Conservation (phyloP, 92 coral and sea anemone genomes). For the Micromussa lordhowensis region DNA sequence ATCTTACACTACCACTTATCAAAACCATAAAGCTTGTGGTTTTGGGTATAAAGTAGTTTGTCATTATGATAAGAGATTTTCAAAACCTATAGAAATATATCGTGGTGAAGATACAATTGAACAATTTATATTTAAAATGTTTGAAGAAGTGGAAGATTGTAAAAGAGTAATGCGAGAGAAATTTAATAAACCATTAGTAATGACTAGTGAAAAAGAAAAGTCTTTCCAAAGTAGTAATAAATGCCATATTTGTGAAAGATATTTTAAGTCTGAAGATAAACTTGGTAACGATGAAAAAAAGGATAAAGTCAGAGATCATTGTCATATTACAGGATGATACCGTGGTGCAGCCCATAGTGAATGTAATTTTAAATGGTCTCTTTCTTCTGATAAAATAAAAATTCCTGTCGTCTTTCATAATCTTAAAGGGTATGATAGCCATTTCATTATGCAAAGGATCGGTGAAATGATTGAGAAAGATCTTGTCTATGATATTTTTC, state of each 20-base stretch:
- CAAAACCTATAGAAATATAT: neutral
- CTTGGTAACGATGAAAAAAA: too few relatives aligned
- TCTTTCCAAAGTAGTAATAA: neutral
- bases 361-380: neutral
- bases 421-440: too few relatives aligned
- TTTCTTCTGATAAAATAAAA: neutral
- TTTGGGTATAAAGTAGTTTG: neutral
- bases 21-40: neutral
- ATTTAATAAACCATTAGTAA: neutral
- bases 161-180: neutral
- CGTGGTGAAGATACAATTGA: constrained; percentile 27
- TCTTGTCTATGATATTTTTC: too few relatives aligned
- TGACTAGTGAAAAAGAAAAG: constrained; percentile 3
- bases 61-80: neutral
- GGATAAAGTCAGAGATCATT: neutral
- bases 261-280: neutral
- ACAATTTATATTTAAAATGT: neutral
- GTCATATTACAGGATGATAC: neutral
- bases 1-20: too few relatives aligned
- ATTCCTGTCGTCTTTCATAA: too few relatives aligned
- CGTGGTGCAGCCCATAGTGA: neutral
- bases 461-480: too few relatives aligned
- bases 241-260: neutral
- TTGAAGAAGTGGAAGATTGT: neutral
- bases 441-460: too few relatives aligned